phyloP scores from a whole-genome alignment of 2,113 vertebrate species.

The Lycaon pictus region DNA sequence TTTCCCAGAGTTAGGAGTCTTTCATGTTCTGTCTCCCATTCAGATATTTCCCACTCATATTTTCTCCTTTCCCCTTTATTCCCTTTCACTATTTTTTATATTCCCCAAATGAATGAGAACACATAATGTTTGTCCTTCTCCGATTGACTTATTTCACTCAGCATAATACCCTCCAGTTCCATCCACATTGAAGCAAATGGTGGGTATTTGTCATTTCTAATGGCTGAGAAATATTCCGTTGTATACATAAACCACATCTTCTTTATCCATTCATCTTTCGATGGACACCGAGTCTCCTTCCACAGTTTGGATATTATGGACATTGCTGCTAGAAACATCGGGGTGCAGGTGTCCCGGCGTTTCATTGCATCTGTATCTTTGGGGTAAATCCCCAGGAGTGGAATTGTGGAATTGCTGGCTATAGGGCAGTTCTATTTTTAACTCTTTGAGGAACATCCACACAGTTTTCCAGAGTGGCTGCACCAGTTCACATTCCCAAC shows the following conservation, averaged over 20 bases:
- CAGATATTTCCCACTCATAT: too few species aligned
- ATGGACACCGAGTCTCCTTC: not conserved
- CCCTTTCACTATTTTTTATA: not conserved
- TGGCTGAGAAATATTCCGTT: not conserved
- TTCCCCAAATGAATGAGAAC: not conserved
- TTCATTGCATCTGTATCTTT: not conserved
- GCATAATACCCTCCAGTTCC: not conserved
- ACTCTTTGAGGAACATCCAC: not conserved
- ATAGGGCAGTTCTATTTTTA: not conserved
- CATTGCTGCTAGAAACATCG: not conserved
- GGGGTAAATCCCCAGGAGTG: not conserved
- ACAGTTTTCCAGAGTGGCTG: too few species aligned
- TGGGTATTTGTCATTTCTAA: too few species aligned
- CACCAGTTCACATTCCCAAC: too few species aligned
- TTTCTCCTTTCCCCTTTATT: not conserved
- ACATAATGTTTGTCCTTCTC: not conserved
- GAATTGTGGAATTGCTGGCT: not conserved
- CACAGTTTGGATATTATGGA: not conserved
- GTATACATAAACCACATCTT: not conserved
- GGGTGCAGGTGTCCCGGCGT: too few species aligned
- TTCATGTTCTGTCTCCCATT: too few species aligned
- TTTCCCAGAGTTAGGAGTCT: too few species aligned
- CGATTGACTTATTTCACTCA: not conserved
- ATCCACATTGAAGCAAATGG: not conserved
- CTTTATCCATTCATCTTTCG: not conserved